These are phyloP conservation scores for Drosophila sordidapex DNA, from an alignment of 2,888 invertebrate genomes.

Conservation along the genomic window DNA sequence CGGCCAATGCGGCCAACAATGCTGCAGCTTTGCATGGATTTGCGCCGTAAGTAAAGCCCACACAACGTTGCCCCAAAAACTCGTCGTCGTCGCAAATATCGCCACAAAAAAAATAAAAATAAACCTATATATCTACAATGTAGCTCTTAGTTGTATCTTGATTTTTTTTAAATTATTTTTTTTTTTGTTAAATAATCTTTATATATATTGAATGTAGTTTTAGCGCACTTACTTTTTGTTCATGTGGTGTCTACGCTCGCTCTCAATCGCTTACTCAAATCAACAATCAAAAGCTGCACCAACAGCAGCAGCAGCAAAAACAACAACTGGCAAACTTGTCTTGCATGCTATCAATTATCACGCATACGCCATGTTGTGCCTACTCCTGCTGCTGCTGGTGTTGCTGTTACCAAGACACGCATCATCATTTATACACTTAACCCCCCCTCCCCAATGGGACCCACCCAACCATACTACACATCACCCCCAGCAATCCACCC, in stretches of 20 bases:
- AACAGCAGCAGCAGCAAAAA: slow-evolving; percentile 8
- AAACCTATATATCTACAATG: slow-evolving; percentile 25
- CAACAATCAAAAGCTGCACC: slow-evolving; percentile 14
- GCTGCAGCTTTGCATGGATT: slow-evolving; percentile 94
- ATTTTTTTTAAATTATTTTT: slow-evolving; percentile 28
- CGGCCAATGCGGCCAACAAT: slow-evolving; percentile 89
- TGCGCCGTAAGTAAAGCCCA: slow-evolving; percentile 92
- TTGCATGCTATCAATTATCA: slow-evolving; percentile 52
- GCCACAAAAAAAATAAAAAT: slow-evolving; percentile 33
- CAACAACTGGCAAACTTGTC: slow-evolving; percentile 29
- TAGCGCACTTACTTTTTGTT: slow-evolving; percentile 72
- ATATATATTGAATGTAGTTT: slow-evolving; percentile 70
- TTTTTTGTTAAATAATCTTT: slow-evolving; percentile 55
- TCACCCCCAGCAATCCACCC: background rate
- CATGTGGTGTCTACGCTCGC: slow-evolving; percentile 65
- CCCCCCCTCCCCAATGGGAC: background rate
- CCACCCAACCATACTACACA: background rate
- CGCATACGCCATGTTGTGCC: slow-evolving; percentile 53
- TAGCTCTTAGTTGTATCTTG: slow-evolving; percentile 64
- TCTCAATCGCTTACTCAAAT: slow-evolving; percentile 48
- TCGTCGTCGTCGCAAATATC: slow-evolving; percentile 53
- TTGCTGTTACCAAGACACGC: slow-evolving; percentile 17
- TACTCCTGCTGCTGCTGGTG: slow-evolving; percentile 10
- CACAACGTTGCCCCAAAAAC: slow-evolving; percentile 47
- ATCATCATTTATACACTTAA: slow-evolving; percentile 40